Evolutionary conservation across 2,113 vertebrate species (phyloP).

Genomic region (Asarcornis scutulata): DNA sequence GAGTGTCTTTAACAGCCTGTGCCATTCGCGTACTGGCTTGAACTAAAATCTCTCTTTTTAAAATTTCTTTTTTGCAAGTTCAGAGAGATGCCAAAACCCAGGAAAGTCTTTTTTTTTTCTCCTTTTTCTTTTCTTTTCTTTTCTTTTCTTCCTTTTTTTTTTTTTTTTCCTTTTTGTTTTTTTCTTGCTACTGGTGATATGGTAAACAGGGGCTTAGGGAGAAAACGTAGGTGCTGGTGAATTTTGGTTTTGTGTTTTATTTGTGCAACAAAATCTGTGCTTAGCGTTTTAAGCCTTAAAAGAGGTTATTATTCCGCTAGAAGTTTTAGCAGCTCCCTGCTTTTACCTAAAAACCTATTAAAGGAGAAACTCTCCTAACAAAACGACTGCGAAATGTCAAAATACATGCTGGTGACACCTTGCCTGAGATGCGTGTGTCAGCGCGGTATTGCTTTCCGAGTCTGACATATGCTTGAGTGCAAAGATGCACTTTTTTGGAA

Average conservation of each 20-base stretch:
- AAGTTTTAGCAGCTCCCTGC: background rate
- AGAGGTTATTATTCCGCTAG: background rate
- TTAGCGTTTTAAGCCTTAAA: background rate
- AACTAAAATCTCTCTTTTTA: background rate
- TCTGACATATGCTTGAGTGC: background rate
- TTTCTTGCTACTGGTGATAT: fast-evolving
- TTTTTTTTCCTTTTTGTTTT: fast-evolving
- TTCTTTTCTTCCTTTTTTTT: fast-evolving
- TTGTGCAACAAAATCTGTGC: background rate
- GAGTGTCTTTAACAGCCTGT: background rate
- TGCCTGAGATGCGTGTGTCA: fast-evolving
- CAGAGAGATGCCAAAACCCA: background rate
- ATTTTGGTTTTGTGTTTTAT: background rate
- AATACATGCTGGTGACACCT: background rate
- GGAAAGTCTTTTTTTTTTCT: background rate
- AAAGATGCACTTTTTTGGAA: background rate
- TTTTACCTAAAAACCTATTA: background rate
- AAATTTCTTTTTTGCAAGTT: background rate
- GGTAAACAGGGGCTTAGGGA: background rate
- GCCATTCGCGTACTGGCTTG: background rate
- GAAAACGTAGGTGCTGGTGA: background rate
- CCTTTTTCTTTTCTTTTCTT: fast-evolving
- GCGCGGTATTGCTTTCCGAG: background rate
- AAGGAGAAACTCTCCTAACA: background rate
- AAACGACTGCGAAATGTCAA: background rate